phyloP scores from a whole-genome alignment of 2,797 vertebrate species.

The Anableps anableps region DNA sequence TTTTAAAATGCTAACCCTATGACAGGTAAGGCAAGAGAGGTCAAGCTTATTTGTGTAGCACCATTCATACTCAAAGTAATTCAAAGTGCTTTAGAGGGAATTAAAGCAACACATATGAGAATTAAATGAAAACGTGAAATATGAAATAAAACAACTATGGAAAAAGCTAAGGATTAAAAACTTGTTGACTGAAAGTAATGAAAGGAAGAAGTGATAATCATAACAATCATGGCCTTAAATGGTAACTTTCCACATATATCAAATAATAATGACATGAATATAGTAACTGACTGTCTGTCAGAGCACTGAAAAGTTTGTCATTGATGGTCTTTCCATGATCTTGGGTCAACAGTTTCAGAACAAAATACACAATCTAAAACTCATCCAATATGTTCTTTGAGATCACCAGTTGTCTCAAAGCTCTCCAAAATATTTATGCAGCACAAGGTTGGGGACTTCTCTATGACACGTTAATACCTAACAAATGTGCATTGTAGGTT shows the following conservation, averaged over 20 bases:
- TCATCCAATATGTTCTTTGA: constrained; percentile 68
- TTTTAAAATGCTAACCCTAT: background rate
- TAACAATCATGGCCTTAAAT: constrained; percentile 3
- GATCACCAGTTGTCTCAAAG: constrained; percentile 74
- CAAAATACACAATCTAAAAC: constrained; percentile 73
- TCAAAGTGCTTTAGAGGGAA: background rate
- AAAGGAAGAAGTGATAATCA: constrained; percentile 11
- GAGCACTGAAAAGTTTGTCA: constrained; percentile 34
- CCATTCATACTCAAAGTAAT: background rate
- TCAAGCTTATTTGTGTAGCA: background rate
- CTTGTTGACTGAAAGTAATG: background rate
- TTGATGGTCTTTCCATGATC: constrained; percentile 49
- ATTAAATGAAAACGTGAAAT: background rate
- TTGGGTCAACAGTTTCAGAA: constrained; percentile 48
- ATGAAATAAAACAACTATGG: background rate
- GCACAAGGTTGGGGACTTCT: constrained; percentile 47
- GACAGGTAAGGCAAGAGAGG: background rate
- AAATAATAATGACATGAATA: constrained; percentile 30
- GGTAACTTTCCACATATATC: constrained; percentile 12
- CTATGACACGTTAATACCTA: constrained; percentile 71
- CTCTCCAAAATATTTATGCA: constrained; percentile 80
- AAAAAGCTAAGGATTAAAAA: background rate
- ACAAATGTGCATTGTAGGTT: constrained; percentile 75
- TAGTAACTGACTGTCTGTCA: constrained; percentile 41
- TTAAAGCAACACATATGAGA: background rate